phyloP scores from a whole-genome alignment of 2,113 vertebrate species.

The Rissa tridactyla region DNA sequence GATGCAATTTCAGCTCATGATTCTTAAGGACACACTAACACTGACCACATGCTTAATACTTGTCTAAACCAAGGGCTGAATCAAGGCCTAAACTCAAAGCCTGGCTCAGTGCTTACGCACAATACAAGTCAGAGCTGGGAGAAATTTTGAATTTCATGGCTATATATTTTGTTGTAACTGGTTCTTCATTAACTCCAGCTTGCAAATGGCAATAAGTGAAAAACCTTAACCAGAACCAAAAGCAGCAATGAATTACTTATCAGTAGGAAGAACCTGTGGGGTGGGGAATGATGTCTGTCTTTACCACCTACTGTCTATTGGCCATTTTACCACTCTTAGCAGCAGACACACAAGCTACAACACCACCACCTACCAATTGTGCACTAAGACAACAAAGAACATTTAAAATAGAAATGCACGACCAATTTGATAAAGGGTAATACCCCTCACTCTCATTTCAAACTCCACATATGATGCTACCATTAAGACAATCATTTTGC shows the following conservation, averaged over 20 bases:
- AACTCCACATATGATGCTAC: neutral
- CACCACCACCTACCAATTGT: neutral
- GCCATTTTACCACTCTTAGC: neutral
- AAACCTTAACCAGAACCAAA: neutral
- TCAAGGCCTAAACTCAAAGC: neutral
- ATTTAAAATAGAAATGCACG: neutral
- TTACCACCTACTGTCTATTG: neutral
- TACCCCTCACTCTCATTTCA: neutral
- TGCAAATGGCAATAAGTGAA: neutral
- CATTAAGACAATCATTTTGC: neutral
- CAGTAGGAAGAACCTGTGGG: rapidly evolving
- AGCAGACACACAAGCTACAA: neutral
- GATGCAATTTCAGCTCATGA: neutral
- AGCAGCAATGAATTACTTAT: neutral
- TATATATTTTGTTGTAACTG: neutral
- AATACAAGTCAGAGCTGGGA: neutral
- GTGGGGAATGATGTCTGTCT: neutral
- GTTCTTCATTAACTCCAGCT: neutral
- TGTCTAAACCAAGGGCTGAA: neutral
- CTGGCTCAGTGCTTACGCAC: neutral
- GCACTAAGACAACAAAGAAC: neutral
- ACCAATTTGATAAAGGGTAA: neutral
- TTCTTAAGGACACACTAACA: neutral
- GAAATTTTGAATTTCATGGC: neutral
- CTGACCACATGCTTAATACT: neutral